Evolutionary conservation across 30 jellyfish, hydroid and myxozoan genomes (phyloP), one percentile per base, ranked within the genome.

Genomic region (Aurelia aurita complex sp. Pacific): DNA sequence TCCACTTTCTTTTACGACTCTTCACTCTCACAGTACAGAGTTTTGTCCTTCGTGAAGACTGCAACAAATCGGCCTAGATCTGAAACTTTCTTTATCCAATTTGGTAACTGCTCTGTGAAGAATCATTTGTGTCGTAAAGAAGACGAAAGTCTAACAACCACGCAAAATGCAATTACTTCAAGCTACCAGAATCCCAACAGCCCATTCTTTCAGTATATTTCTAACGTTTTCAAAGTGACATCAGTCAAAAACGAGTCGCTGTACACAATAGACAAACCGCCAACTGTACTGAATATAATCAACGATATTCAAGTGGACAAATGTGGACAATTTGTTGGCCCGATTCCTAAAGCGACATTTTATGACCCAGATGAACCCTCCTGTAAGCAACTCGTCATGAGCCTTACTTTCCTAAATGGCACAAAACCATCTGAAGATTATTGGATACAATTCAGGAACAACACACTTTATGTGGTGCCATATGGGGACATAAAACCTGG

Each of bases 71-170:
- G 88, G n/a, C 69, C 64, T 35, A 70, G 29, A 23, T 73, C 87
- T 13, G 94, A 89, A 46, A 57, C 57, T 2, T 91, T 73, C 62
- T 51, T 18, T 11, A 36, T 85, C 10, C 77, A 70, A 57, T 76
- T 91, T 50, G 81, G 87, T 2, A 78, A 91, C 79, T 91, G 97
- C 59, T 71, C 93, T 23, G 94, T 91, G 57, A 40, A 46, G 17
- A 60, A 77, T 50, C 65, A 68, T 42, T 34, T 73, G 43, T 91
- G 97, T 51, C 75, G 42, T 57, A 75, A 67, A 0, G 85, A 69
- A 8, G 90, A 75, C 17, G 13, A 81, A n/a, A 69, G 36, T 16
- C 50, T 91, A 29, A 34, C 33, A 36, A 15, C 73, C 0, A 36
- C 63, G 9, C 71, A 33, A 18, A 35, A 42, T 1, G 52, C 65